Evolutionary conservation across 2,113 vertebrate genomes (phyloP).

Genomic region (Nesoenas mayeri): DNA sequence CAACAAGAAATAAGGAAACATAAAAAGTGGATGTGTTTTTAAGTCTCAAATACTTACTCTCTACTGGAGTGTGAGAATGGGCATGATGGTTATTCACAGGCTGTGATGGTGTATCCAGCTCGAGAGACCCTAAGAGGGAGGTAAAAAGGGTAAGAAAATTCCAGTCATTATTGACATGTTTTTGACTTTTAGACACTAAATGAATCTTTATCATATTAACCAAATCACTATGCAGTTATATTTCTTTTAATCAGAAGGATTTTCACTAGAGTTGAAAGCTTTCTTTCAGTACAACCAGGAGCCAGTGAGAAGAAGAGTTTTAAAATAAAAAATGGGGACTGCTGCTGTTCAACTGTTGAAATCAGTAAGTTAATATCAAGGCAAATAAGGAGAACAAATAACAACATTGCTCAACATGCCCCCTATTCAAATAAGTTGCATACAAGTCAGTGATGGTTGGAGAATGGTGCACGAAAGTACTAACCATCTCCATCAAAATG

Average conservation of each 20-base stretch:
- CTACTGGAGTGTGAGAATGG: constrained; percentile 90
- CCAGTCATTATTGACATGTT: background rate
- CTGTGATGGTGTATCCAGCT: constrained; percentile 96
- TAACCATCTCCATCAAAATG: background rate
- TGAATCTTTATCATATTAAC: background rate
- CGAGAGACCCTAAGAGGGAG: constrained; percentile 84
- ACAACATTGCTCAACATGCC: background rate
- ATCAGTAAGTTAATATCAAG: background rate
- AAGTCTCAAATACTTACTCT: constrained; percentile 84
- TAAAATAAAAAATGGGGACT: background rate
- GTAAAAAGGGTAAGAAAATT: background rate
- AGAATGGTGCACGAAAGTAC: background rate
- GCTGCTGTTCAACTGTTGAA: background rate
- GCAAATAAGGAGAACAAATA: background rate
- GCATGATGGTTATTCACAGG: constrained; percentile 97
- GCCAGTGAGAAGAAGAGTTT: background rate
- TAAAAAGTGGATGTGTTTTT: background rate
- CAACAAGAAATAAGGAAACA: background rate
- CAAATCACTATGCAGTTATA: background rate
- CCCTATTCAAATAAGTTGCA: background rate
- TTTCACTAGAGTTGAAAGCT: background rate
- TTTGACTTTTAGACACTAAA: background rate
- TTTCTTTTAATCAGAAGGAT: background rate
- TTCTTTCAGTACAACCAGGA: background rate
- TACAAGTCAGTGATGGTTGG: fast-evolving